Evolutionary conservation across 2,888 invertebrate species (phyloP), one percentile per base, ranked within the genome.

Genomic region (Mythimna lalbum): DNA sequence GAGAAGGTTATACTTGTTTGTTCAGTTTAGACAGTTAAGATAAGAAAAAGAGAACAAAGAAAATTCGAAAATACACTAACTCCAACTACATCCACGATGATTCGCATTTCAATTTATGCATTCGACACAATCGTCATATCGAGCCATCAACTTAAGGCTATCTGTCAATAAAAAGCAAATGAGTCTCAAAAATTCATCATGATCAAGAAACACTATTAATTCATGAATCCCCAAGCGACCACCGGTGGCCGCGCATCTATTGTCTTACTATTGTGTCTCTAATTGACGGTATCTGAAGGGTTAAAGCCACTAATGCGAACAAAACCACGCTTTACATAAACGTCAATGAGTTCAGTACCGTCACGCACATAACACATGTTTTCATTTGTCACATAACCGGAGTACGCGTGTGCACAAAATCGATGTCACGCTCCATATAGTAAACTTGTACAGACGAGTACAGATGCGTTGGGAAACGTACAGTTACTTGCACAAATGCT

Each of bases 341-440:
- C 57, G 31, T 47, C 52, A 63, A 21, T 36, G 14, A 60, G 63
- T 49, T 36, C 21, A 60, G 63, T 39, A 78, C 5, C 52, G 49
- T 75, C 49, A 80, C 76, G 52, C 69, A 50, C 36, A 23, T 49
- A 56, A 9, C 12, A 31, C 52, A 83, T 83, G 76, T 75, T 72
- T 68, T 69, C 62, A 69, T 73, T 82, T 86, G 84, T 84, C 87
- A 86, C 79, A 87, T 81, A 80, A 75, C 71, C 76, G 66, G 63
- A 69, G 73, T 68, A 75, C 79, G 74, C 78, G 81, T 76, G 80
- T 84, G 87, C 81, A 77, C 60, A 50, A 77, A 76, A 92, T 92
- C 88, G 90, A 93, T 93, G 91, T 88, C 90, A 90, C 82, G 93
- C 92, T 93, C 93, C 82, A 92, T 77, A 89, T 78, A 90, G 89